Evolutionary conservation across 2,888 invertebrate genomes (phyloP), one percentile per base, ranked within the genome.

Genomic region (Drosophila limbata): DNA sequence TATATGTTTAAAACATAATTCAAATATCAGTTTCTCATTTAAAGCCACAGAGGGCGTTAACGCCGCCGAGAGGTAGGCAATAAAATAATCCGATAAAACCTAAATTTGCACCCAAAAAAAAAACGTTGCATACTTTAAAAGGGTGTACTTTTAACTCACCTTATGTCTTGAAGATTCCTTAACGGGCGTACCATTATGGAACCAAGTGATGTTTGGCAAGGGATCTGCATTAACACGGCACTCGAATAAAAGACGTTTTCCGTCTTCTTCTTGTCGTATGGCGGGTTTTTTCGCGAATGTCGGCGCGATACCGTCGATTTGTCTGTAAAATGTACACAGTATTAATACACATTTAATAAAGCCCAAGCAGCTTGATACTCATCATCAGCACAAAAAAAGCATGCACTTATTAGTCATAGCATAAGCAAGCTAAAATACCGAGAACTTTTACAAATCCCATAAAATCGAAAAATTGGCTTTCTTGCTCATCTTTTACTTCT

Each of bases 201-300:
- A 97, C 98, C 98, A 98, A 89, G 95, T 94, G 78, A 98, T 97
- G 87, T 95, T 94, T 81, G 98, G 98, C 90, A 96, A 95, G 67
- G 98, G 98, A 93, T 98, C 98, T 85, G 98, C 98, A 91, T 97
- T 96, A 91, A 98, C 97, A 92, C 97, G 95, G 94, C 98, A 98
- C 94, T 98, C 98, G 94, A 98, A 98, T 89, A 98, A 95, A 87
- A 98, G 94, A 92, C 97, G 95, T 94, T 97, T 97, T 89, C 98
- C 98, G 93, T 98, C 98, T 93, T 98, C 98, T 93, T 98, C 98
- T 93, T 99, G 98, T 92, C 98, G 95, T 93, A 99, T 99, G 89
- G 98, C 96, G 76, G 98, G 98, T 94, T 98, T 98, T 94, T 98
- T 98, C 93, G 98, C 96, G 94, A 99, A 99, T 92, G 98, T 98